Percentiles rank a stretch among this genome's conserved stretches.
Conservation (phyloP, 2,113 vertebrate genomes). For the Zapus hudsonius region DNA sequence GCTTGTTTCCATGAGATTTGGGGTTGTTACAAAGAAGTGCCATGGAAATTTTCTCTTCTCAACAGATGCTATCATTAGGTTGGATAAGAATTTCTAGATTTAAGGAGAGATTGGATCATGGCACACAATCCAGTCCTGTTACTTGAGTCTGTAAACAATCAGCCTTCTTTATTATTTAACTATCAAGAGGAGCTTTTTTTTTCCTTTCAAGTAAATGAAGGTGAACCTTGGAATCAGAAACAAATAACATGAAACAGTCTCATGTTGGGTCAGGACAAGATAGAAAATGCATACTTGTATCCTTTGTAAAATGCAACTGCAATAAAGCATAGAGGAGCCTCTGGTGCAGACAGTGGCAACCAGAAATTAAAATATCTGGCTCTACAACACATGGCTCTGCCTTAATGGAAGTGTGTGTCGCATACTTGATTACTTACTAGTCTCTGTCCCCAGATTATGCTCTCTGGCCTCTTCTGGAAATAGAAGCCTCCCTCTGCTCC, state of each 20-base stretch:
- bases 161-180: conserved; percentile 80
- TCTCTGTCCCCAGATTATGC: conserved; percentile 66
- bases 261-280: background rate
- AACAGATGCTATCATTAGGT: conserved; percentile 66
- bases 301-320: conserved; percentile 52
- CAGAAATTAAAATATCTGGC: conserved; percentile 71
- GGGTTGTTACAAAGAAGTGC: conserved; percentile 67
- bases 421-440: conserved; percentile 74
- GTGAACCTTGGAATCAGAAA: conserved; percentile 66
- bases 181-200: conserved; percentile 58
- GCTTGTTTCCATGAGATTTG: conserved; percentile 71
- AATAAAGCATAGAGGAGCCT: conserved; percentile 60
- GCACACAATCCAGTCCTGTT: conserved; percentile 63
- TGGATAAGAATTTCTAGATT: conserved; percentile 65
- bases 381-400: conserved; percentile 73
- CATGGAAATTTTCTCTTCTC: conserved; percentile 67
- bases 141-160: conserved; percentile 76
- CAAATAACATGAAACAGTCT: background rate
- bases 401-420: conserved; percentile 70
- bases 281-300: conserved; percentile 54
- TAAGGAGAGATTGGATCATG: conserved; percentile 62
- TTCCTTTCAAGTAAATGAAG: conserved; percentile 67
- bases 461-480: conserved; percentile 74
- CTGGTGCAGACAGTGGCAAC: conserved; percentile 61
- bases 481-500: conserved; percentile 63